A percentile compares a stretch with the other conserved stretches of the same genome.
Conservation (phyloP, 2,797 vertebrate genomes). For the Neopelma chrysocephalum region DNA sequence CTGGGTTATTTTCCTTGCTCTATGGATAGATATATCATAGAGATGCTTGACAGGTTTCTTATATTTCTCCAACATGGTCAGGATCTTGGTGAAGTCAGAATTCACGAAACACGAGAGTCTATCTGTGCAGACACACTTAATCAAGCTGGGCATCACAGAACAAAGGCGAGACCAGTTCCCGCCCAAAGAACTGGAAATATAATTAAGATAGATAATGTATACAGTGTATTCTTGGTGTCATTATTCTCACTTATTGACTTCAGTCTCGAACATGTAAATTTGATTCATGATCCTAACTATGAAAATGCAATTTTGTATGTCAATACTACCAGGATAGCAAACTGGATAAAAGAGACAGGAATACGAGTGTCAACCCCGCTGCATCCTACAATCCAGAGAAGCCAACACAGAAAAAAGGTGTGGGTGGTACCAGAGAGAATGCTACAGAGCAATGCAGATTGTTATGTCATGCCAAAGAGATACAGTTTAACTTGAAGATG, state of each 20-base stretch:
- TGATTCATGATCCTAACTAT: background rate
- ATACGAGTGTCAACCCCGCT: background rate
- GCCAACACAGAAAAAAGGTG: background rate
- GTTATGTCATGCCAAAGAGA: background rate
- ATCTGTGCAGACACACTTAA: background rate
- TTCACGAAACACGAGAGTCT: too few species aligned
- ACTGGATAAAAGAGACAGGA: background rate
- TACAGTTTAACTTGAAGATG: background rate
- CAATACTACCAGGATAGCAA: background rate
- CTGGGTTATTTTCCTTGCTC: background rate
- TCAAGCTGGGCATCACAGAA: background rate
- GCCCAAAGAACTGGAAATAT: background rate
- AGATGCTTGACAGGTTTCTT: background rate
- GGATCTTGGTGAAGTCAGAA: background rate
- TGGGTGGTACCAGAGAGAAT: background rate
- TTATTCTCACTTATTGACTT: background rate
- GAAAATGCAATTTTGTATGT: background rate
- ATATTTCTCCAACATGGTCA: background rate
- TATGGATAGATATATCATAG: background rate
- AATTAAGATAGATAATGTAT: background rate
- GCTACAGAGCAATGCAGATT: background rate
- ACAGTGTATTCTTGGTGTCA: background rate
- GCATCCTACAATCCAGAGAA: background rate
- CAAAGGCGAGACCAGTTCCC: background rate
- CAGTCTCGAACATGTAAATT: background rate